Evolutionary conservation across 1,140 invertebrate genomes (phyloP).

Genomic region (Tetraneura akinire): DNA sequence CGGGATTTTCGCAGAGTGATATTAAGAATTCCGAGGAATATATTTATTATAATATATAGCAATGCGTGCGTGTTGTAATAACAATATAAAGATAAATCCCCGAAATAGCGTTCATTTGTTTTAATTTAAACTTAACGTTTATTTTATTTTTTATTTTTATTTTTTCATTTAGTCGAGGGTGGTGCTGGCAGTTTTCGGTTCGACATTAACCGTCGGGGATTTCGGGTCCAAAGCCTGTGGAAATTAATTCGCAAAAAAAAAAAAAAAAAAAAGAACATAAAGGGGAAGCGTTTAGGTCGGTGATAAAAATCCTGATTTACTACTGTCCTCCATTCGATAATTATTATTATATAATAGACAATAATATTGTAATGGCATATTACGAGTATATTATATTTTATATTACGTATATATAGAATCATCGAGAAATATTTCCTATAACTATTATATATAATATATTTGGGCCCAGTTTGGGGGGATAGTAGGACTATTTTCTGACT

Average conservation of each 20-base stretch:
- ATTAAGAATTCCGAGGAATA: too few species aligned
- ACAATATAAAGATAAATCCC: not conserved
- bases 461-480: not conserved
- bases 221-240: constrained; percentile 23
- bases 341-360: too few species aligned
- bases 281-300: constrained; percentile 13
- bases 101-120: constrained; percentile 41
- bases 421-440: constrained; percentile 31
- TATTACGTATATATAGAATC: not conserved
- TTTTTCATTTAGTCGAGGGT: not conserved
- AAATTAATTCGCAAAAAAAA: constrained; percentile 49
- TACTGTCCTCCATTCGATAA: not conserved
- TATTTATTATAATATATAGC: constrained; percentile 21
- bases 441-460: not conserved
- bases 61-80: not conserved
- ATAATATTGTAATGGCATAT: too few species aligned
- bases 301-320: constrained; percentile 42
- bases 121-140: constrained; percentile 40
- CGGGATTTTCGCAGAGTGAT: constrained; percentile 4
- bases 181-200: constrained; percentile 37
- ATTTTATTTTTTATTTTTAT: not conserved
- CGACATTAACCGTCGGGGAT: constrained; percentile 2
- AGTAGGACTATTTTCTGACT: constrained; percentile 38
- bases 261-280: too few species aligned
- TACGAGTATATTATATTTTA: not conserved